These are phyloP conservation scores for Perccottus glenii DNA, from an alignment of 2,113 vertebrate species.

Conservation along the genomic window DNA sequence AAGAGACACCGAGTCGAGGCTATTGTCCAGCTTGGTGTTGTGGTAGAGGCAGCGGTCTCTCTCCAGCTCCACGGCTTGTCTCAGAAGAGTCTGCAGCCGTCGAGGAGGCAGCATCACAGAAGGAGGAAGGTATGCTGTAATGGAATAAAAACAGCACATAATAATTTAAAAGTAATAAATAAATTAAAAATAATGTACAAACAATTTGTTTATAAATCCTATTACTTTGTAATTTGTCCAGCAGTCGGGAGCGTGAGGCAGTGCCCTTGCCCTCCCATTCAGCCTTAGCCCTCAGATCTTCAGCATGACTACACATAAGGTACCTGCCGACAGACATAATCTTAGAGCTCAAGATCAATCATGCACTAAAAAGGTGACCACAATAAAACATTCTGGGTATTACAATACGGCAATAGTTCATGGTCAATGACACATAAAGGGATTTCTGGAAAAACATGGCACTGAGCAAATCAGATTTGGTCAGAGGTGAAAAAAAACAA, in stretches of 20 bases:
- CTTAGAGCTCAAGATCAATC: conserved; percentile 4
- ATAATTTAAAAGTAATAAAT: no score
- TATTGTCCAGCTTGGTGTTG: conserved; percentile 96
- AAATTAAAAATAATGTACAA: not conserved
- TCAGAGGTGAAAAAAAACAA: no score
- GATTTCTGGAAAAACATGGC: no score
- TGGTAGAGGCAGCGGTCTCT: conserved; percentile 98
- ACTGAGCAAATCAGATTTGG: no score
- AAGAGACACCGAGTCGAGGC: conserved; percentile 94
- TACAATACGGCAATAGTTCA: not conserved
- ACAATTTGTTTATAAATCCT: not conserved
- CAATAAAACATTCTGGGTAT: not conserved
- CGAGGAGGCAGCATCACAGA: conserved; percentile 98
- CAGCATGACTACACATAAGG: conserved; percentile 98
- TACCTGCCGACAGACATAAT: conserved; percentile 80
- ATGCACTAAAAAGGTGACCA: no score
- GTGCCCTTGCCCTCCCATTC: conserved; percentile 99
- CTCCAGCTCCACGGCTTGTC: conserved; percentile 96
- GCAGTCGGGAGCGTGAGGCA: conserved; percentile 91
- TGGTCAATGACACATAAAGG: no score
- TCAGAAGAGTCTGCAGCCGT: conserved; percentile 94
- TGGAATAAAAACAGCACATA: conserved; percentile 9
- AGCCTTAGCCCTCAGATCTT: conserved; percentile 95
- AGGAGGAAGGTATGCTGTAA: conserved; percentile 92
- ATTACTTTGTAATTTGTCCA: conserved; percentile 99